phyloP scores from a whole-genome alignment of 2,113 vertebrate genomes.

The Cheirogaleus medius region DNA sequence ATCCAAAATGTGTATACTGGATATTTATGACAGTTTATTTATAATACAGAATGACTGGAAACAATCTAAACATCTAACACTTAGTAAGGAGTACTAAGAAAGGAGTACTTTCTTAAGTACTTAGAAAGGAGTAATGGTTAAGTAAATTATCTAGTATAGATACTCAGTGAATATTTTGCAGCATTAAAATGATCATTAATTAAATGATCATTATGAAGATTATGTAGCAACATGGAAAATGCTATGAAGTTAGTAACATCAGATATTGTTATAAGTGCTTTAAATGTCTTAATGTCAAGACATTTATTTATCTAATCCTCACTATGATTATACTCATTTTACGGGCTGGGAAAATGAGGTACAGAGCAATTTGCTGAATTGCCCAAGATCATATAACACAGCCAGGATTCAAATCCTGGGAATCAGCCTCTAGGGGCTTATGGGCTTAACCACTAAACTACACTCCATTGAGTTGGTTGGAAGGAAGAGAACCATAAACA shows the following conservation, averaged over 20 bases:
- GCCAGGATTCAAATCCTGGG: background rate
- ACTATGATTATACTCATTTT: background rate
- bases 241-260: background rate
- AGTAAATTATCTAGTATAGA: background rate
- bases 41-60: background rate
- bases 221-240: background rate
- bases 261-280: background rate
- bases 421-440: background rate
- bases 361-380: background rate
- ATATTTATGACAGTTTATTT: constrained; percentile 29
- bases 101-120: too few relatives aligned
- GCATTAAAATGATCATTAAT: too few relatives aligned
- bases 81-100: too few relatives aligned
- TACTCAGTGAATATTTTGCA: background rate
- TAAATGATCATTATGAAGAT: background rate
- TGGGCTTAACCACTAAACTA: background rate
- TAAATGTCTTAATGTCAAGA: background rate
- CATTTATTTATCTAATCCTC: background rate
- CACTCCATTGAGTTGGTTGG: background rate
- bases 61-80: background rate
- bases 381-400: constrained; percentile 1
- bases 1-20: background rate
- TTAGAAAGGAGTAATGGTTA: background rate
- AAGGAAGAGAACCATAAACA: constrained; percentile 3
- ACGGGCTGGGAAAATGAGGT: background rate